A percentile compares a stretch with the other conserved stretches of the same genome.
Conservation (phyloP, 53 echinoderm and acorn worm genomes). For the Temnopleurus reevesii region DNA sequence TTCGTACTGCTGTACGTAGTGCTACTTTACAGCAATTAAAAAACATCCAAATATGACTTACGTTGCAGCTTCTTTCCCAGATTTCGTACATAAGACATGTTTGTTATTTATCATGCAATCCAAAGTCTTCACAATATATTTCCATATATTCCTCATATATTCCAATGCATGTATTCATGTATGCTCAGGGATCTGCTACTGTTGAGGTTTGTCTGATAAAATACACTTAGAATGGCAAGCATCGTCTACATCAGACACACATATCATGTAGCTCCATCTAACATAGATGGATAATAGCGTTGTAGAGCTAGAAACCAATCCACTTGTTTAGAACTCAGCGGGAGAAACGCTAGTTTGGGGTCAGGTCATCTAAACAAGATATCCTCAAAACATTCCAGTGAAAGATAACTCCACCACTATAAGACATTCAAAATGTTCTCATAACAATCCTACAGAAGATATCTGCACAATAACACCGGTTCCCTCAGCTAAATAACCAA, state of each 20-base stretch:
- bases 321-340: conserved; percentile 44
- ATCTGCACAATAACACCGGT: not conserved
- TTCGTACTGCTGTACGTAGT: too few relatives aligned
- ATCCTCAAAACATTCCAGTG: not conserved
- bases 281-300: too few relatives aligned
- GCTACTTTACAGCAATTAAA: too few relatives aligned
- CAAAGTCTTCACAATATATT: too few relatives aligned
- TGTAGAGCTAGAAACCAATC: conserved; percentile 29
- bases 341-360: not conserved
- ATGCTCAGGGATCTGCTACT: too few relatives aligned
- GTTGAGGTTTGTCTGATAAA: too few relatives aligned
- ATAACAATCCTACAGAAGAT: not conserved
- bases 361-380: conserved; percentile 22
- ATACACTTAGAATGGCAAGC: not conserved
- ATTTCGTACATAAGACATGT: not conserved
- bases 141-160: not conserved
- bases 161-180: not conserved
- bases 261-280: too few relatives aligned
- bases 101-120: not conserved
- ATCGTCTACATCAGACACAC: not conserved
- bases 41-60: too few relatives aligned
- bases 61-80: conserved; percentile 36
- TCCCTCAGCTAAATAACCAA: not conserved
- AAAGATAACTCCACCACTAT: not conserved
- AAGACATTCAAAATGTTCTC: conserved; percentile 22